These are phyloP conservation scores for Philereme transversata DNA, from an alignment of 2,888 invertebrate genomes.

Conservation along the genomic window DNA sequence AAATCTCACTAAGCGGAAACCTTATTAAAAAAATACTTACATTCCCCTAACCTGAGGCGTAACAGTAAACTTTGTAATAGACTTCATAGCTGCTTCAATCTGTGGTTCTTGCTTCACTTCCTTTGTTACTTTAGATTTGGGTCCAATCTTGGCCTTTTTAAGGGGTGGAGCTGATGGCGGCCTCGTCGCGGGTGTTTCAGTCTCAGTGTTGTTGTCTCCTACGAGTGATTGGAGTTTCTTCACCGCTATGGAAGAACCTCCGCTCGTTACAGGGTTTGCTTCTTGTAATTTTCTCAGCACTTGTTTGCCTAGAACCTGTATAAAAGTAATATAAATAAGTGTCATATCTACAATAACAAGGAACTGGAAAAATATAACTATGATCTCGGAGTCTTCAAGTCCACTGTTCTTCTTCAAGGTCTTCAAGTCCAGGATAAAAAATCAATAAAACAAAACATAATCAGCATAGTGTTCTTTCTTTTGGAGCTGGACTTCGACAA, in stretches of 20 bases:
- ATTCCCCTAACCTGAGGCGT: background rate
- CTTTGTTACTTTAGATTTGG: constrained; percentile 28
- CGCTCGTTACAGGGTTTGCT: constrained; percentile 21
- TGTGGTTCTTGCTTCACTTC: constrained; percentile 16
- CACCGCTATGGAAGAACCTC: constrained; percentile 7
- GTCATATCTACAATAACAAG: background rate
- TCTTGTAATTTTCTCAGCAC: constrained; percentile 31
- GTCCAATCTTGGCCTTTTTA: constrained; percentile 29
- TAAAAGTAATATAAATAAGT: background rate
- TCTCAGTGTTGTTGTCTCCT: background rate
- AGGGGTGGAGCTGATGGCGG: background rate
- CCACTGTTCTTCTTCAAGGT: too few relatives aligned
- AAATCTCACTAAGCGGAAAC: too few relatives aligned
- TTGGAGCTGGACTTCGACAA: too few relatives aligned
- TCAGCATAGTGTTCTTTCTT: too few relatives aligned
- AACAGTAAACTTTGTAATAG: background rate
- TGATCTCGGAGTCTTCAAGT: too few relatives aligned
- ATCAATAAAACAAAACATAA: too few relatives aligned
- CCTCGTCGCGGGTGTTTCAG: background rate
- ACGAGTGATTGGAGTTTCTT: constrained; percentile 22
- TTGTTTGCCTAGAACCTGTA: constrained; percentile 44
- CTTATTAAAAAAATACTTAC: constrained; percentile 5
- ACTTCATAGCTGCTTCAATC: background rate
- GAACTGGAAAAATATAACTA: too few relatives aligned
- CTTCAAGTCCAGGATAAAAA: too few relatives aligned